A percentile compares a stretch with the other conserved stretches of the same genome.
Evolutionary conservation across 2,888 invertebrate species (phyloP).

Genomic region (Ceraclea dissimilis): DNA sequence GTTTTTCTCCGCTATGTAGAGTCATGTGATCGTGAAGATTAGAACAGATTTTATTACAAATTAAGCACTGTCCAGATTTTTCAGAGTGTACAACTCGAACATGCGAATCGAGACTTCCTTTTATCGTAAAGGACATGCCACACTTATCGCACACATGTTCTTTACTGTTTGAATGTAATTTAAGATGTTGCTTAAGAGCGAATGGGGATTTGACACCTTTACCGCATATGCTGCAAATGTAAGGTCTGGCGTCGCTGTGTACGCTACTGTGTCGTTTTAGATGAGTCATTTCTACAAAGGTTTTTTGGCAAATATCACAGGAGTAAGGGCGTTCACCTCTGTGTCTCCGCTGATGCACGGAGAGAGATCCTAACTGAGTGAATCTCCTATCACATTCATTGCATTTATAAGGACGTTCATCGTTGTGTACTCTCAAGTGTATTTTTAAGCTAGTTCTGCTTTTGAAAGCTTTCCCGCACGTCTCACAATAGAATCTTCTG

Average conservation of each 20-base stretch:
- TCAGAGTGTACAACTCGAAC: slow-evolving; percentile 19
- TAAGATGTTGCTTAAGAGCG: slow-evolving; percentile 20
- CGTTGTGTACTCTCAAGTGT: slow-evolving; percentile 36
- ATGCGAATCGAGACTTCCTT: slow-evolving; percentile 20
- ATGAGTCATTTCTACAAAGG: slow-evolving; percentile 35
- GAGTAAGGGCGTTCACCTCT: slow-evolving; percentile 41
- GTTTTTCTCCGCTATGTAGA: slow-evolving; percentile 20
- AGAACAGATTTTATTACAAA: slow-evolving; percentile 16
- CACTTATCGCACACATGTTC: slow-evolving; percentile 21
- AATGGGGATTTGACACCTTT: slow-evolving; percentile 21
- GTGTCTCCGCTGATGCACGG: slow-evolving; percentile 36
- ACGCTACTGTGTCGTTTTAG: slow-evolving; percentile 20
- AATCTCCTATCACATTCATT: slow-evolving; percentile 31
- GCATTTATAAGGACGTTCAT: slow-evolving; percentile 33
- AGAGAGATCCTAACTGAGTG: slow-evolving; percentile 34
- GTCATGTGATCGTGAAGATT: slow-evolving; percentile 20
- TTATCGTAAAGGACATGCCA: slow-evolving; percentile 12
- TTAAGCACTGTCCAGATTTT: slow-evolving; percentile 15
- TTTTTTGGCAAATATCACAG: slow-evolving; percentile 39
- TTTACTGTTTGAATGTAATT: slow-evolving; percentile 18
- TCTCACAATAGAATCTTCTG: slow-evolving; percentile 36
- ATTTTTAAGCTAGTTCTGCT: slow-evolving; percentile 33
- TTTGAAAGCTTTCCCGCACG: slow-evolving; percentile 35
- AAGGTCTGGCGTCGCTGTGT: slow-evolving; percentile 19
- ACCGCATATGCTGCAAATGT: slow-evolving; percentile 19